Base-by-base conservation (phyloP, 53 echinoderm and acorn worm genomes). In the Mesocentrotus franciscanus region DNA sequence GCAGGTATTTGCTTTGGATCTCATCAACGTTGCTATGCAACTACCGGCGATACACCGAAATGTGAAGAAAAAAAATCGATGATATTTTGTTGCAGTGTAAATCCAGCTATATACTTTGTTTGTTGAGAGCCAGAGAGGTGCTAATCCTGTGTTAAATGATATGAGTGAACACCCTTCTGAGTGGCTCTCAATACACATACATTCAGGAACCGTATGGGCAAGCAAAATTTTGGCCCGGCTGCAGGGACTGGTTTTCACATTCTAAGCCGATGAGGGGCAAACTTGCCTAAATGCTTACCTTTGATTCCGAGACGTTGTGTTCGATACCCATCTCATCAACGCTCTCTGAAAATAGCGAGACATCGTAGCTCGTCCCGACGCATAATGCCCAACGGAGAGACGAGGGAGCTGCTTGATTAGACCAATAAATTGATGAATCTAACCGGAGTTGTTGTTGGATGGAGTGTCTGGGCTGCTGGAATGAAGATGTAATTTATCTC, bases 381-480 rank as follows among this genome's bases (percentile, higher is more conserved):
- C 90, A 90, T 90, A 60, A 90, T 90, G 90, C 90, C 90, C 60
- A 18, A 59, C 90, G 90, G 90, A 58, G 90, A 90, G 29, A 33
- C 58, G 60, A 60, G 90, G 90, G 58, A 30, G 58, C 60, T 60
- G n/a, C 60, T 90, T 58, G 60, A 60, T 90, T 58, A 60, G 60
- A 60, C 58, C 58, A 90, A 90, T 90, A 60, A 60, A 90, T 90
- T 90, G 90, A 90, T 90, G 90, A 90, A 90, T 90, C 90, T 27
- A 16, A 10, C 58, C 32, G 60, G 60, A 90, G 90, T 90, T 60
- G 85, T 85, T 13, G 59, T 60, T 32, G 27, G 90, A 60, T 14
- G 90, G 58, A 36, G 90, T 15, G 90, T 90, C 90, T 58, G 90
- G 90, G 78, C 27, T 27, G 60, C 27, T 17, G 81, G 81, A 20